Evolutionary conservation across 2,888 invertebrate genomes (phyloP).

Genomic region (Trachelus troglodyta): DNA sequence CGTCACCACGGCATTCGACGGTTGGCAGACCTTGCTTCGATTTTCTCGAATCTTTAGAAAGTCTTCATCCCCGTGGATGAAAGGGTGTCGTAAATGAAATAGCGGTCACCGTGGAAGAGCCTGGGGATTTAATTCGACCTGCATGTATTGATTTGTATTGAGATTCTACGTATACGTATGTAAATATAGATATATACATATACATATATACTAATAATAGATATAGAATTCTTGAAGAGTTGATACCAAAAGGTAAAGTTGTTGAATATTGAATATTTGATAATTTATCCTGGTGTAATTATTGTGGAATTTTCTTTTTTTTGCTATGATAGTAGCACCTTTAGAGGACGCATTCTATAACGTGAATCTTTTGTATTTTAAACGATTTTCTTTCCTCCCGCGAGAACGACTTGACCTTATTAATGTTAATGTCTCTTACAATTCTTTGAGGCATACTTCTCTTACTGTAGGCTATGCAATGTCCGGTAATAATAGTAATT

Average conservation of each 20-base stretch:
- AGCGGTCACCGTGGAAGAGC: neutral
- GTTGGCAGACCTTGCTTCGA: neutral
- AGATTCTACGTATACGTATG: neutral
- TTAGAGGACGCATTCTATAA: neutral
- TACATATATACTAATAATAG: too few relatives aligned
- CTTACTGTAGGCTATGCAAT: neutral
- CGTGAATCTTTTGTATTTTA: neutral
- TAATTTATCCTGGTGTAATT: neutral
- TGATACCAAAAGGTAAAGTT: constrained; percentile 8
- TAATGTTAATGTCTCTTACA: neutral
- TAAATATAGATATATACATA: neutral
- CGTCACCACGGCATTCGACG: neutral
- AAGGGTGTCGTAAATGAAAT: neutral
- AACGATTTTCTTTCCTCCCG: neutral
- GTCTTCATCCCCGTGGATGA: neutral
- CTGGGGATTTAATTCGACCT: neutral
- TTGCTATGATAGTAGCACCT: neutral
- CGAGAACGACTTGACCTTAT: neutral
- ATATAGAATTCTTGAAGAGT: neutral
- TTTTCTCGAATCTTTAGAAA: neutral
- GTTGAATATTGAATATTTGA: constrained; percentile 14
- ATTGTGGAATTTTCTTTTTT: constrained; percentile 1
- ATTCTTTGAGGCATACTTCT: neutral
- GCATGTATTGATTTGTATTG: neutral
- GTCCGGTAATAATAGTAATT: neutral